These are phyloP conservation scores for Sthenelais limicola DNA, from an alignment of 2,888 invertebrate species.

Conservation along the genomic window DNA sequence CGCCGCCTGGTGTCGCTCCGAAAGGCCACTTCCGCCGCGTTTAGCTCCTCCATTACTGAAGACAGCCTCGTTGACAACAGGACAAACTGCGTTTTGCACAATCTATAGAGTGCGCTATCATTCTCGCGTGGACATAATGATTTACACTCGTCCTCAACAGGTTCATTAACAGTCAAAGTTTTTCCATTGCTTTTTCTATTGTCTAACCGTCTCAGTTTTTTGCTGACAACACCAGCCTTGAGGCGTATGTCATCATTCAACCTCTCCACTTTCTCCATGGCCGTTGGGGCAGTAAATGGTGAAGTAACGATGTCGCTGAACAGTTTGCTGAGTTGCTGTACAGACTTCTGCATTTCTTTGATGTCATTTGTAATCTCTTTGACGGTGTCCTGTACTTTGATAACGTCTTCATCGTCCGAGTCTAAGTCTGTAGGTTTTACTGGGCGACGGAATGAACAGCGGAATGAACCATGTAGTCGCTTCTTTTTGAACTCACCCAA, in stretches of 20 bases:
- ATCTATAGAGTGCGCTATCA: not conserved
- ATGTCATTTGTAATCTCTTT: constrained; percentile 19
- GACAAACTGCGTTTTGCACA: constrained; percentile 23
- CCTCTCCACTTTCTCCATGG: constrained; percentile 14
- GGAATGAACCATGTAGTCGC: constrained; percentile 26
- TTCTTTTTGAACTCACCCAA: constrained; percentile 32
- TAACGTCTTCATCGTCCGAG: constrained; percentile 10
- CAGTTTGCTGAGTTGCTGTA: constrained; percentile 1
- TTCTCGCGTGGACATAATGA: not conserved
- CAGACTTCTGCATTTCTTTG: not conserved
- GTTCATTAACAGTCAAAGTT: not conserved
- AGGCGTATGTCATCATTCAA: not conserved
- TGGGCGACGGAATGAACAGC: constrained; percentile 10
- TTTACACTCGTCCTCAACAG: not conserved
- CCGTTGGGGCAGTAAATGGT: constrained; percentile 8
- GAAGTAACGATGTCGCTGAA: constrained; percentile 12
- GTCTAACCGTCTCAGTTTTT: constrained; percentile 6
- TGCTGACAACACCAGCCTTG: not conserved
- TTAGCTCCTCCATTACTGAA: constrained; percentile 12
- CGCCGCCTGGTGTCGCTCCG: constrained; percentile 5
- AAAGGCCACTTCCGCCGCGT: constrained; percentile 31
- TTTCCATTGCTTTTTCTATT: not conserved
- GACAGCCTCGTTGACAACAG: constrained; percentile 11
- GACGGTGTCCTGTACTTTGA: not conserved
- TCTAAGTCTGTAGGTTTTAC: not conserved